These are phyloP conservation scores for Epistrophe grossulariae DNA, from an alignment of 2,888 invertebrate species.

Conservation along the genomic window DNA sequence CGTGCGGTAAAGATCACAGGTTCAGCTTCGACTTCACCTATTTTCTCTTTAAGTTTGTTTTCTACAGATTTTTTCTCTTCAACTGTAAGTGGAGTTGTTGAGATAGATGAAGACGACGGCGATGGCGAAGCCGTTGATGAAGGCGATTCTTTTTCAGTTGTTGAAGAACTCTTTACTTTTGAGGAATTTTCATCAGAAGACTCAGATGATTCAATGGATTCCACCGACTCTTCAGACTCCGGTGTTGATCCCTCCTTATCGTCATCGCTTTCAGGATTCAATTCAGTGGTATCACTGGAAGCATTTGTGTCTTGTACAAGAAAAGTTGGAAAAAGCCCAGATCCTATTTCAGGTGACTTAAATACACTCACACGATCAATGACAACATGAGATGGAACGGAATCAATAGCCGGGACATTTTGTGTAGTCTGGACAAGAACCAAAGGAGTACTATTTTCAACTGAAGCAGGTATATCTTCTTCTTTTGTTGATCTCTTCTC, in stretches of 20 bases:
- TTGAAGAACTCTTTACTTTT: background rate
- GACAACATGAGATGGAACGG: constrained; percentile 79
- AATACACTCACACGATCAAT: constrained; percentile 80
- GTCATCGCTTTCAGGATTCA: constrained; percentile 1
- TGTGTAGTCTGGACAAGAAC: constrained; percentile 79
- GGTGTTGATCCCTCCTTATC: background rate
- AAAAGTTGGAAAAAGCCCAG: constrained; percentile 64
- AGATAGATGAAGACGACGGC: constrained; percentile 14
- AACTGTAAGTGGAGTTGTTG: constrained; percentile 77
- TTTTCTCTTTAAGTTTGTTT: constrained; percentile 81
- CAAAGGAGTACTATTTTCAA: constrained; percentile 28
- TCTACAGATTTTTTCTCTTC: constrained; percentile 80
- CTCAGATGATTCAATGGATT: constrained; percentile 25
- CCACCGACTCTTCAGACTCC: constrained; percentile 21
- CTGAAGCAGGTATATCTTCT: background rate
- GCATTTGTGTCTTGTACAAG: constrained; percentile 62
- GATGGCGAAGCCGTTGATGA: constrained; percentile 27
- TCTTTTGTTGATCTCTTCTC: constrained; percentile 50
- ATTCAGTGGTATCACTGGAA: constrained; percentile 33
- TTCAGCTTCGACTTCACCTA: constrained; percentile 83
- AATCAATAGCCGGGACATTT: constrained; percentile 77
- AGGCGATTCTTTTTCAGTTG: constrained; percentile 13
- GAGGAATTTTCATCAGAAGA: constrained; percentile 2
- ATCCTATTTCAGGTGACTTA: constrained; percentile 47
- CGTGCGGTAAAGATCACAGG: constrained; percentile 83